Percentiles rank a stretch among this genome's conserved stretches.
Conservation (phyloP, 2,797 vertebrate species). For the Anniella stebbinsi region DNA sequence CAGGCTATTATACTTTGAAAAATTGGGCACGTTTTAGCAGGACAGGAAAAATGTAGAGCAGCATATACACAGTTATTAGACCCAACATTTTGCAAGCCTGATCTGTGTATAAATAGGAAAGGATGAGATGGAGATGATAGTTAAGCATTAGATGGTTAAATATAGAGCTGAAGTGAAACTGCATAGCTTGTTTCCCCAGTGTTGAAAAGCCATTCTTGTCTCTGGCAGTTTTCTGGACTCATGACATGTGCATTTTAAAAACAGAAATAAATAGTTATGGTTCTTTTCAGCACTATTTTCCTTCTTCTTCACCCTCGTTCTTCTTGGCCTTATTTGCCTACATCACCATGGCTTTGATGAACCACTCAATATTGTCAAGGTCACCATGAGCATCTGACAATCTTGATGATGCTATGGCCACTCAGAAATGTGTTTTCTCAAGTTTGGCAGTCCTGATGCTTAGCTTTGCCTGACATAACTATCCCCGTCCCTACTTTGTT, state of each 20-base stretch:
- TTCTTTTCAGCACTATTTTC: background rate
- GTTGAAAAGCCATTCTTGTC: background rate
- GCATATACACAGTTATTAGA: constrained; percentile 1
- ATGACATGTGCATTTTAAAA: background rate
- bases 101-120: background rate
- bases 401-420: background rate
- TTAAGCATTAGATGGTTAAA: background rate
- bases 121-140: background rate
- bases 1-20: background rate
- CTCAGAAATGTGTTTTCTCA: background rate
- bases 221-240: background rate
- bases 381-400: background rate
- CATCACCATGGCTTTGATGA: no score
- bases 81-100: background rate
- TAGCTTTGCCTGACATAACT: background rate
- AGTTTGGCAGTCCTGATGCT: background rate
- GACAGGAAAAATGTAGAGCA: background rate
- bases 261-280: background rate
- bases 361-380: background rate
- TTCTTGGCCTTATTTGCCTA: background rate
- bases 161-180: background rate
- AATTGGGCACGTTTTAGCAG: background rate
- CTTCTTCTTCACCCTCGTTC: background rate
- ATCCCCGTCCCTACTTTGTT: no score
- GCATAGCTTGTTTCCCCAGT: background rate